Base-by-base conservation (phyloP, 1,140 invertebrate species). In the Drosophila nikananu region DNA sequence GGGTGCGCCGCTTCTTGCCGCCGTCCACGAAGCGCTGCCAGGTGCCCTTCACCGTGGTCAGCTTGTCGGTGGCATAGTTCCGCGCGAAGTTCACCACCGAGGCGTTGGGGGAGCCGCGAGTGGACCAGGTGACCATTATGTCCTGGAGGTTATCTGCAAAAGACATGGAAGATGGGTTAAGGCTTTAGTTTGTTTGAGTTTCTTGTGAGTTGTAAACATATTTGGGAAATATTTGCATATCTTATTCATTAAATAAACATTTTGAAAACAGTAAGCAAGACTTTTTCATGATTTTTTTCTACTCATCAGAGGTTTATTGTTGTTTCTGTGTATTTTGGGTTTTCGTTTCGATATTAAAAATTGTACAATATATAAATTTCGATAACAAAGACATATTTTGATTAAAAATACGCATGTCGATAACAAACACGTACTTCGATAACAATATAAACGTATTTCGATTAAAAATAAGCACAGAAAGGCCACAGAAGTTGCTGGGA, bases 91-190 rank as follows among this genome's bases (percentile, higher is more conserved):
- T 95, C 2, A 98, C 97, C 27, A 95, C 78, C 0, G 97, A 96
- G 71, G 95, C 93, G 10, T 94, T 89, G 1, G 97, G 97, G 51
- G 96, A 93, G 81, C 96, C 94, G 60, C 95, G 95, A n/a, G 98
- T 99, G 1, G 96, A 96, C 98, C 98, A 99, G 55, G 97, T 99
- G 2, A 99, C 96, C 23, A 97, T 94, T 93, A 98, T 97, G 60
- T 97, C 94, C 63, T 93, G 94, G 23, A 95, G 94, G 73, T 94
- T 94, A 71, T 95, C 96, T 96, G 65, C 10, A 86, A 80, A 7
- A 32, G 39, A 27, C 25, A n/a, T 39, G 12, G 2, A 10, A 15
- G 1, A n/a, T 10, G 35, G 8, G 3, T 23, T 37, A 51, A 21
- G 9, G 5, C 2, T 19, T 15, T 15, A 2, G 1, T 37, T 72